These are phyloP conservation scores for Heliconius himera DNA, from an alignment of 1,140 invertebrate genomes.

Conservation along the genomic window DNA sequence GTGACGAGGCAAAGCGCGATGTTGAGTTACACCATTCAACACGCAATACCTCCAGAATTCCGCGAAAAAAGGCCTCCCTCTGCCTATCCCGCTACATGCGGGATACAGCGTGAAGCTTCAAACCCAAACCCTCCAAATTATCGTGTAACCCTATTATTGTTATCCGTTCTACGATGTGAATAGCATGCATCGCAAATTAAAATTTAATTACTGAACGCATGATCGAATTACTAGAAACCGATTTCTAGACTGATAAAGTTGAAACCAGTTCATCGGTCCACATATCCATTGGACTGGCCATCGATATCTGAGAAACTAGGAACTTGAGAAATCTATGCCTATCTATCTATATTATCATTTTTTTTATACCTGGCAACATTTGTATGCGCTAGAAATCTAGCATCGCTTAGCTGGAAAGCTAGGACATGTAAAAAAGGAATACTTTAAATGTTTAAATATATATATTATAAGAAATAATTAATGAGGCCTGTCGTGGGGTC, in stretches of 20 bases:
- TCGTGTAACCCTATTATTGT: not conserved
- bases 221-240: constrained; percentile 75
- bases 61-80: too few relatives aligned
- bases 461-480: not conserved
- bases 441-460: not conserved
- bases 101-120: too few relatives aligned
- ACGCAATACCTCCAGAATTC: too few relatives aligned
- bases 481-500: too few relatives aligned
- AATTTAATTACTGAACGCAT: constrained; percentile 68
- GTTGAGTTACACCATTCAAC: too few relatives aligned
- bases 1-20: too few relatives aligned
- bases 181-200: constrained; percentile 50
- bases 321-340: constrained; percentile 67
- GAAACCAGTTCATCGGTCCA: constrained; percentile 78
- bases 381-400: not conserved
- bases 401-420: not conserved
- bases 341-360: constrained; percentile 23
- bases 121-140: not conserved
- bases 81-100: too few relatives aligned
- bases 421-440: not conserved
- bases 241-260: constrained; percentile 74
- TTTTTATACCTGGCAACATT: constrained; percentile 4
- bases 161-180: not conserved
- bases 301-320: constrained; percentile 73
- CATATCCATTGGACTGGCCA: constrained; percentile 73